Evolutionary conservation across 1,140 invertebrate genomes (phyloP).

Genomic region (Aporrectodea caliginosa): DNA sequence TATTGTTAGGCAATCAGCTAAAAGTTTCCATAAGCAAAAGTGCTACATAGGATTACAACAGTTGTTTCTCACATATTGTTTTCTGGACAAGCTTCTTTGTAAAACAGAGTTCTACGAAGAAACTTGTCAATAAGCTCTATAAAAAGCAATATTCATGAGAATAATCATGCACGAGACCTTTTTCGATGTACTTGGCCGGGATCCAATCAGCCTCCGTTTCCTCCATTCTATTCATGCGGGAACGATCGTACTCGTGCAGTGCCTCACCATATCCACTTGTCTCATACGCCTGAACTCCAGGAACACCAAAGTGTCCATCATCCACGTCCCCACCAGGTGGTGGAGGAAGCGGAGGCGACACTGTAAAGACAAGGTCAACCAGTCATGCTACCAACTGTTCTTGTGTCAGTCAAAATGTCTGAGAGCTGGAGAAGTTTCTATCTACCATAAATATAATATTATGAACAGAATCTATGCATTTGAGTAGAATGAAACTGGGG

Average conservation of each 20-base stretch:
- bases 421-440: neutral
- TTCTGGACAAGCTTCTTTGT: too few species aligned
- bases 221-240: neutral
- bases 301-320: slow-evolving; percentile 1
- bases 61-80: too few species aligned
- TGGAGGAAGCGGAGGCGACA: slow-evolving; percentile 36
- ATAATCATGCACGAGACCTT: slow-evolving; percentile 64
- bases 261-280: neutral
- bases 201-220: slow-evolving; percentile 68
- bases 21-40: too few species aligned
- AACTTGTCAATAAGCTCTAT: too few species aligned
- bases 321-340: slow-evolving; percentile 27
- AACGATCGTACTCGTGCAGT: neutral
- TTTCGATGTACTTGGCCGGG: slow-evolving; percentile 94
- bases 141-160: too few species aligned
- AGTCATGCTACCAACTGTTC: neutral
- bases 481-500: neutral
- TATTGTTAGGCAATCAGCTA: too few species aligned
- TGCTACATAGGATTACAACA: too few species aligned
- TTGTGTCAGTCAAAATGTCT: neutral
- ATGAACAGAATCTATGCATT: too few species aligned
- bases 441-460: neutral
- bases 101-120: too few species aligned
- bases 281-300: neutral
- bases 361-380: slow-evolving; percentile 10